Base-by-base conservation (phyloP, 2,113 vertebrate genomes). In the Galemys pyrenaicus region DNA sequence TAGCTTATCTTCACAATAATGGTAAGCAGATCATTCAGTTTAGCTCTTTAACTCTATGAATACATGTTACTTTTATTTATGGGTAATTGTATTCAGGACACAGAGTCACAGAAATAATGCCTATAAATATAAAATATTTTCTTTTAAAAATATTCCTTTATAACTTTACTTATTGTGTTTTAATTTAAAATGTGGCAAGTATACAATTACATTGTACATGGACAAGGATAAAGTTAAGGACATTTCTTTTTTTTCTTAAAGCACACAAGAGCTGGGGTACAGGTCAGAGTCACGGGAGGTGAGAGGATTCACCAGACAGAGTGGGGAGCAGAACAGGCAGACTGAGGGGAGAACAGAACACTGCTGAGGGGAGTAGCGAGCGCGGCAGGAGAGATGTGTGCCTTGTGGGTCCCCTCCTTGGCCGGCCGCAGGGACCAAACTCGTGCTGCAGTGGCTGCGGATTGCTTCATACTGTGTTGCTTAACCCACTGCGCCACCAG, bases 1-100 rank as follows among this genome's bases (percentile, higher is more conserved):
- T 98, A 60, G 98, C 74, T 0, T 99, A 99, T 97, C 98, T 99
- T 94, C 99, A 99, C 95, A 98, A 95, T 96, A 99, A 98, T 32
- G 97, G 98, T 99, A 98, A 98, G 97, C 75, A 49, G 84, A 24
- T 68, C 49, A 0, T 58, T 44, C 11, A 39, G 78, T 62, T 35
- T 15, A 39, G 82, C 26, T 65, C 22, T 0, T 56, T 49, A 28
- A 65, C n/a, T 68, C 85, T 84, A 9, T 95, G 73, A 77, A 78
- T 83, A 39, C 6, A 6, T 77, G 17, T 32, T 51, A 56, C 60
- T 94, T 83, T 49, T 84, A 37, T 87, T 93, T 94, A 88, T 92
- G 49, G 65, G 8, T 24, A 54, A n/a, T 49, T 89, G 56, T 77
- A 51, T 58, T 95, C 39, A 79, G 19, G 68, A 71, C 89, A 91